Percentiles rank a stretch among this genome's conserved stretches.
These are phyloP conservation scores for Trichonephila inaurata DNA, from an alignment of 1,140 invertebrate genomes.

Conservation along the genomic window DNA sequence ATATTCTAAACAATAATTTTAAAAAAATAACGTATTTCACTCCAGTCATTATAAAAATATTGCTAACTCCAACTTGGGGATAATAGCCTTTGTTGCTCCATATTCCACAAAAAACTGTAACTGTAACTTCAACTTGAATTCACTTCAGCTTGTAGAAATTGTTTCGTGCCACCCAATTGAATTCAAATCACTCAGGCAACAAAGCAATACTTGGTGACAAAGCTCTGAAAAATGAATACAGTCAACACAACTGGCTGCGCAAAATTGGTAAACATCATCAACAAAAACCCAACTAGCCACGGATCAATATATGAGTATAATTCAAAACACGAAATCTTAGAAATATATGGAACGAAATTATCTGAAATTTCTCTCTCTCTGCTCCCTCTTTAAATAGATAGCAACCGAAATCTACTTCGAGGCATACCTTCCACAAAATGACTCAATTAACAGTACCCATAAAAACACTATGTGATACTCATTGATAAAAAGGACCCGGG, in stretches of 20 bases:
- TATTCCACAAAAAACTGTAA: no score
- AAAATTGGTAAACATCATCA: not conserved
- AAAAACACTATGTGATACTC: not conserved
- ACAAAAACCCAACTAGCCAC: not conserved
- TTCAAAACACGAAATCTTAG: not conserved
- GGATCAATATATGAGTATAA: not conserved
- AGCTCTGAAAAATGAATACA: not conserved
- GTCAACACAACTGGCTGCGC: not conserved
- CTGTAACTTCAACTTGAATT: no score
- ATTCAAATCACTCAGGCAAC: no score
- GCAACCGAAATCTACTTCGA: not conserved
- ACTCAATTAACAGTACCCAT: not conserved
- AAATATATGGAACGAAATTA: not conserved
- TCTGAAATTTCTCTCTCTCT: not conserved
- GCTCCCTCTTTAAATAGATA: not conserved
- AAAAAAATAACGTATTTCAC: no score
- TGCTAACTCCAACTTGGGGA: no score
- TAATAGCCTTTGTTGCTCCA: no score
- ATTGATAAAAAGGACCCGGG: not conserved
- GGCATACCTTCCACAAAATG: not conserved
- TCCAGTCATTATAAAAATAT: no score
- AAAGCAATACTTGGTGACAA: not conserved
- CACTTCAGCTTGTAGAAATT: no score
- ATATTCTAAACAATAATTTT: no score
- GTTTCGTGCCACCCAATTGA: no score